These are phyloP conservation scores for Meleagris gallopavo DNA, from an alignment of 2,113 vertebrate species.

Conservation along the genomic window DNA sequence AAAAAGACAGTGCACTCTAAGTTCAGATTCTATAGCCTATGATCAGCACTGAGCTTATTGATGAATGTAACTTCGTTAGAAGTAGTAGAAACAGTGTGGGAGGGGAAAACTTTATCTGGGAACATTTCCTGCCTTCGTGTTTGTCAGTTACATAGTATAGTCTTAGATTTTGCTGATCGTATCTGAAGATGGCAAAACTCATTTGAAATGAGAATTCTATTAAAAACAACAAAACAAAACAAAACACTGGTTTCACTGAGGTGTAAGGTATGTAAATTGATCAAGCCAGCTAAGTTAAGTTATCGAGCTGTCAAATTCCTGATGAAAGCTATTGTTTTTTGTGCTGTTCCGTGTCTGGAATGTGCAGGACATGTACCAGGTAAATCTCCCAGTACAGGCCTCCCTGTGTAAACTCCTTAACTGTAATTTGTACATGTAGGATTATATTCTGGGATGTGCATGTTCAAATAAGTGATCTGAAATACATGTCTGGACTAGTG, in stretches of 20 bases:
- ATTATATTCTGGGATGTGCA: conserved; percentile 86
- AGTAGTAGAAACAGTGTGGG: conserved; percentile 3
- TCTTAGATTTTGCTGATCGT: conserved; percentile 48
- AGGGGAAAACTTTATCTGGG: conserved; percentile 62
- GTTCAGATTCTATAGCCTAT: neutral
- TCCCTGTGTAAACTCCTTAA: conserved; percentile 69
- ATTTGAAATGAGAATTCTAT: conserved; percentile 23
- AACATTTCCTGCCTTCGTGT: conserved; percentile 62
- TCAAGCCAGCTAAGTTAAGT: conserved; percentile 60
- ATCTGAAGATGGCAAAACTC: conserved; percentile 58
- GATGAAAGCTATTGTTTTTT: conserved; percentile 89
- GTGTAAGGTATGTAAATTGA: conserved; percentile 53
- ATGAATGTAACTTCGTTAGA: neutral
- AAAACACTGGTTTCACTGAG: conserved; percentile 2
- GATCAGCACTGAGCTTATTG: neutral
- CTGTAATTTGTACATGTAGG: conserved; percentile 75
- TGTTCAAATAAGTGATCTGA: conserved; percentile 22
- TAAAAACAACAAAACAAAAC: neutral
- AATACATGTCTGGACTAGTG: conserved; percentile 40
- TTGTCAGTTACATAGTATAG: conserved; percentile 39
- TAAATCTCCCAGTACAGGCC: conserved; percentile 86
- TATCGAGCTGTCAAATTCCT: conserved; percentile 79
- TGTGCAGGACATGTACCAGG: conserved; percentile 97
- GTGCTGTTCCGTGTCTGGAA: conserved; percentile 91
- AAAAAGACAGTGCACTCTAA: neutral